phyloP scores from a whole-genome alignment of 1,140 invertebrate genomes.

The Cotesia glomerata region DNA sequence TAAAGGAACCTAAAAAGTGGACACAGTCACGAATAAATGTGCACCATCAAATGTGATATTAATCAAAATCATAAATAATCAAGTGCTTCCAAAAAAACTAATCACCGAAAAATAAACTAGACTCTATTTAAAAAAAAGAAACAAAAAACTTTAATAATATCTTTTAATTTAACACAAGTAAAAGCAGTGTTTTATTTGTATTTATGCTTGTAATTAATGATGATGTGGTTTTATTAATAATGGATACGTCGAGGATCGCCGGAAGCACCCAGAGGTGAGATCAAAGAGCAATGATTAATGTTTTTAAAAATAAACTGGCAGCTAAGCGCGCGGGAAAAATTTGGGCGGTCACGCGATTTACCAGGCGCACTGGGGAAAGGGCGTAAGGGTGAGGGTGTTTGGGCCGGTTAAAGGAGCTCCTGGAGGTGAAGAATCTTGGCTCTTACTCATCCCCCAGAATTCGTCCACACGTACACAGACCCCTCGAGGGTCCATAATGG shows the following conservation, averaged over 20 bases:
- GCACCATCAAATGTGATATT: background rate
- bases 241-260: too few species aligned
- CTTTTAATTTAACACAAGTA: too few species aligned
- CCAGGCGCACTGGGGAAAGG: too few species aligned
- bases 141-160: too few species aligned
- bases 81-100: background rate
- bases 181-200: background rate
- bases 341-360: background rate
- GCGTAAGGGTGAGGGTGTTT: conserved; percentile 10
- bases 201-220: background rate
- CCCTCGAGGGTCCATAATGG: conserved; percentile 54
- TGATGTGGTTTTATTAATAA: too few species aligned
- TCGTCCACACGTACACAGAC: conserved; percentile 28
- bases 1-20: conserved; percentile 8
- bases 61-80: background rate
- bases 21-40: conserved; percentile 5
- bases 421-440: conserved; percentile 16
- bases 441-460: conserved; percentile 31
- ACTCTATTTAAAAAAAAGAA: too few species aligned
- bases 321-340: background rate
- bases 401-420: conserved; percentile 24
- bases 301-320: too few species aligned
- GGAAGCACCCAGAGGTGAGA: too few species aligned
- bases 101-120: background rate
- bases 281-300: too few species aligned